Evolutionary conservation across 2,113 vertebrate genomes (phyloP), one percentile per base, ranked within the genome.

Genomic region (Ceratotherium simum): DNA sequence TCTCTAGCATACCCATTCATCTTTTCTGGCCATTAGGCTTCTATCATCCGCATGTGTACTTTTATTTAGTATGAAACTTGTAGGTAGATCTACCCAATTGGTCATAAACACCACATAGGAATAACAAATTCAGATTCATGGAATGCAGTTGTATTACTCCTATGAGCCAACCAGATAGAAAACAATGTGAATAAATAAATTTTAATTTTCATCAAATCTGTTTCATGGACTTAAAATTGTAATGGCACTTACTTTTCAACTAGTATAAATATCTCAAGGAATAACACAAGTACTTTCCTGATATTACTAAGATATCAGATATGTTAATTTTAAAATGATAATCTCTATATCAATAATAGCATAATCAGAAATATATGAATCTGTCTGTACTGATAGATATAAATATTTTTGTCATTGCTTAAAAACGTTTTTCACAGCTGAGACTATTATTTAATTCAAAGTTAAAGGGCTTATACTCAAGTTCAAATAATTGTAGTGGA

Each of bases 41-140:
- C 54, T 39, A 33, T 86, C n/a, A 86, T 60, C 3, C 70, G 12
- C 60, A 58, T 54, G 10, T 60, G 13, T 80, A 67, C n/a, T 88
- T 95, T 56, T 27, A 70, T 91, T 72, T 69, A 65, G 23, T 46
- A 31, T 56, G 18, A 78, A 39, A 18, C 23, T 60, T n/a, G 4
- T 95, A 39, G 81, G 56, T 89, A 13, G 5, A 67, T 31, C 10
- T 76, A 67, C 27, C 95, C 98, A 98, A 98, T 98, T 98, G 97
- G 92, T 98, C 96, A 98, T 98, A 98, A 98, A 98, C 96, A 97
- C 98, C 96, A 98, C 97, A 98, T 96, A 98, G 97, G 97, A 96
- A 87, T 98, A 99, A 99, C 98, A 97, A 98, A 98, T 97, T 98
- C 96, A 92, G 87, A 96, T 97, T 98, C 98, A 78, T 91, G 56